These are phyloP conservation scores for Phenganax marumi DNA, from an alignment of 92 coral and sea anemone genomes.

Conservation along the genomic window DNA sequence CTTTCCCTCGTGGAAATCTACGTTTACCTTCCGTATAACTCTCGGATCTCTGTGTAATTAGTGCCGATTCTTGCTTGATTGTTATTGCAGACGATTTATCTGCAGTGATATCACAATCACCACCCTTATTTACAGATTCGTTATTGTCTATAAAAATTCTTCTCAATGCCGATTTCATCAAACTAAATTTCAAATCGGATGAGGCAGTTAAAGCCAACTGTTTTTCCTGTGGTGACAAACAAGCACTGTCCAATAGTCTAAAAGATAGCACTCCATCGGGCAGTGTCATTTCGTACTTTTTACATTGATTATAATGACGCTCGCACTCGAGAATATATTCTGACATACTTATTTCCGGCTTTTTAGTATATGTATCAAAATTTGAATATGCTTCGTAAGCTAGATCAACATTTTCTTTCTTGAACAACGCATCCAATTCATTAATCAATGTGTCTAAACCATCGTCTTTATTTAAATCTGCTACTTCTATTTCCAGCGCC, in stretches of 20 bases:
- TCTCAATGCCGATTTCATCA: background rate
- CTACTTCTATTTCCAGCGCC: constrained; percentile 1
- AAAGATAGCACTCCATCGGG: constrained; percentile 6
- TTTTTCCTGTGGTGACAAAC: background rate
- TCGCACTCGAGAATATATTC: constrained; percentile 16
- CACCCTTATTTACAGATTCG: background rate
- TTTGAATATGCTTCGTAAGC: constrained; percentile 17
- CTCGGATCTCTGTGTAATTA: too few relatives aligned
- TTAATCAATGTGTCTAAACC: background rate
- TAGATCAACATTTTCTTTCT: background rate
- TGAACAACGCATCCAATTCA: constrained; percentile 2
- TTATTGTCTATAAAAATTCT: constrained; percentile 1
- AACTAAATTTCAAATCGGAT: background rate
- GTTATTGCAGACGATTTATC: too few relatives aligned
- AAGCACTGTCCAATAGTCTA: background rate
- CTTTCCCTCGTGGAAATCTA: background rate
- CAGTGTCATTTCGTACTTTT: constrained; percentile 9
- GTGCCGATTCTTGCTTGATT: too few relatives aligned
- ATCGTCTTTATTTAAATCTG: background rate
- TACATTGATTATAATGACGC: background rate
- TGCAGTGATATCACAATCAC: too few relatives aligned
- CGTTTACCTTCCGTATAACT: too few relatives aligned
- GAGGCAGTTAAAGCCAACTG: constrained; percentile 1
- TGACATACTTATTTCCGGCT: background rate
- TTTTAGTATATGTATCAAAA: background rate